Evolutionary conservation across 2,888 invertebrate species (phyloP).

Genomic region (Ennomos fuscantarius): DNA sequence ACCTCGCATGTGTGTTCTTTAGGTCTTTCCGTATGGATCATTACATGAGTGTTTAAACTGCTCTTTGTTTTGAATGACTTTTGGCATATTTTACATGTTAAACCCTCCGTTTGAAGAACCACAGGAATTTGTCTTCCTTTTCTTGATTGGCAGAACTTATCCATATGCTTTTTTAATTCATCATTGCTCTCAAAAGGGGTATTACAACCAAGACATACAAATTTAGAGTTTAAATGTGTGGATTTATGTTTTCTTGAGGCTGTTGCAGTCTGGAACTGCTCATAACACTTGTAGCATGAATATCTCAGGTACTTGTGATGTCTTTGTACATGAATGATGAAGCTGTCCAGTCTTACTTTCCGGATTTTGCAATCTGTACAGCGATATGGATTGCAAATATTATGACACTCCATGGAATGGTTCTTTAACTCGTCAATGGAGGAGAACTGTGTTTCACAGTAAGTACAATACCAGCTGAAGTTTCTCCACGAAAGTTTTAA

Average conservation of each 20-base stretch:
- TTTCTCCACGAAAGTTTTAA: constrained; percentile 64
- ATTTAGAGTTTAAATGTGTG: constrained; percentile 46
- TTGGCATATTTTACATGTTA: constrained; percentile 62
- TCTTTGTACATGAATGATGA: constrained; percentile 81
- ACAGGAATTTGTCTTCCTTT: constrained; percentile 41
- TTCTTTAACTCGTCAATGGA: constrained; percentile 70
- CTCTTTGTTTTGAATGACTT: constrained; percentile 60
- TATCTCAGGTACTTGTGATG: constrained; percentile 85
- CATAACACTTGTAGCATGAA: constrained; percentile 64
- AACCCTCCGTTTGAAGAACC: constrained; percentile 41
- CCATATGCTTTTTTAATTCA: constrained; percentile 54
- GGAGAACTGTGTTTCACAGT: constrained; percentile 62
- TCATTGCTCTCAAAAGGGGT: constrained; percentile 49
- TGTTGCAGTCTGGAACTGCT: constrained; percentile 47
- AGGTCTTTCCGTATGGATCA: constrained; percentile 80
- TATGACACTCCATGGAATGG: constrained; percentile 86
- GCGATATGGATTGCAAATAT: constrained; percentile 85
- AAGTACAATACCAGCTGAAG: constrained; percentile 65
- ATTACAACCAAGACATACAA: constrained; percentile 64
- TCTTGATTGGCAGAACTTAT: constrained; percentile 51
- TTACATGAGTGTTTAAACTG: constrained; percentile 78
- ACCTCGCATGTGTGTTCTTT: constrained; percentile 66
- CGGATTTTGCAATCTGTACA: constrained; percentile 86
- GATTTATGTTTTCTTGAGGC: constrained; percentile 48
- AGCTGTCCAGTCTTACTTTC: constrained; percentile 58